Evolutionary conservation across 1,140 invertebrate species (phyloP), one percentile per base, ranked within the genome.

Genomic region (Drosophila mayri): DNA sequence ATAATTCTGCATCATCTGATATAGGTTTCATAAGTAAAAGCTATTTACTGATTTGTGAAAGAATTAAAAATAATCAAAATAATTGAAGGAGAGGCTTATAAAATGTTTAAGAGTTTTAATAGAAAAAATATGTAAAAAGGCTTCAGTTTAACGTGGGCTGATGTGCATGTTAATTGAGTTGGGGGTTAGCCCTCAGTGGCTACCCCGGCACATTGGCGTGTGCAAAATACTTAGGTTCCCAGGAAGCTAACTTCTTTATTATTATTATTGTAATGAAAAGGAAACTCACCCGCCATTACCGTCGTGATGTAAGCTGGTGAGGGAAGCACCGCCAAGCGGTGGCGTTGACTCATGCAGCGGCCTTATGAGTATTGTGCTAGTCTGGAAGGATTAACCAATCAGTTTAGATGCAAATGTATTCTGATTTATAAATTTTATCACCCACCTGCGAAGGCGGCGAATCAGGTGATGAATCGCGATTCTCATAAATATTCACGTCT

Each of bases 401-500:
- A 65, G 22, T 57, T 37, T 46, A 30, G 16, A 30, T 41, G 8
- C 1, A 40, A 16, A 11, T 58, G 4, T 25, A 83, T n/a, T 43
- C 16, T 2, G n/a, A 22, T 0, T 16, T 0, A 18, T 9, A 7
- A 3, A 1, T 30, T n/a, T 16, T 22, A 25, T 22, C 20, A 62
- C 78, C n/a, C 49, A 93, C 92, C 64, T 93, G 92, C 14, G 92
- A 92, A 46, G 91, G 90, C 14, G 92, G 92, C 1, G 92, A 93
- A 57, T 92, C 92, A 0, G 92, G 92, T 18, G 92, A 92, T 10
- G 85, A 91, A 44, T 92, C 92, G 28, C 84, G 80, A 65, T 88
- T 90, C 58, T 92, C 92, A 59, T 65, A 92, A 22, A 92, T 86
- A 77, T 91, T 91, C 0, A 92, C 84, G 78, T 93, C 91, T 25